phyloP scores from a whole-genome alignment of 1,140 invertebrate genomes.

The Tribolium madens region DNA sequence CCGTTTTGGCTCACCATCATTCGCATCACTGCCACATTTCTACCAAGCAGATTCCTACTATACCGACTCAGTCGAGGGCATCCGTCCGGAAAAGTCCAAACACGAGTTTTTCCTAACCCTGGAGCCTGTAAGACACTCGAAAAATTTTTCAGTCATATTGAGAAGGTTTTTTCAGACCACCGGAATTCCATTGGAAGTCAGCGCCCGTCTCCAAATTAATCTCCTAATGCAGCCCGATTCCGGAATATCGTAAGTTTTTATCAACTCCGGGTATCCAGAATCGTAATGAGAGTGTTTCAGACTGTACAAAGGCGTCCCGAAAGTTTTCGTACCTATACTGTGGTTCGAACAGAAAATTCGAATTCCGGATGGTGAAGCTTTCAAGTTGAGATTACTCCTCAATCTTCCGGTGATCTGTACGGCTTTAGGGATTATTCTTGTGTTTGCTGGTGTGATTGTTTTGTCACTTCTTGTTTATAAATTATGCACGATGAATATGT shows the following conservation, averaged over 20 bases:
- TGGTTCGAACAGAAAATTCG: conserved; percentile 81
- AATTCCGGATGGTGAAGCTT: conserved; percentile 62
- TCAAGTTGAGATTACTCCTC: conserved; percentile 52
- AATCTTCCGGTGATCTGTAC: conserved; percentile 54
- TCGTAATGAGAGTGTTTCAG: conserved; percentile 64
- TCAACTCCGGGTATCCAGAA: not conserved
- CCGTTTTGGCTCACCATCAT: conserved; percentile 73
- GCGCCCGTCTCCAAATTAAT: conserved; percentile 80
- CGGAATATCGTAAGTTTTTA: conserved; percentile 73
- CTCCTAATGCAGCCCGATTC: conserved; percentile 74
- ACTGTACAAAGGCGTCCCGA: conserved; percentile 75
- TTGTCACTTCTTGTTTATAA: conserved; percentile 41
- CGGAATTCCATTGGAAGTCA: conserved; percentile 79
- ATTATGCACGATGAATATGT: conserved; percentile 48
- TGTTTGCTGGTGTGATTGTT: conserved; percentile 49
- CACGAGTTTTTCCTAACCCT: conserved; percentile 73
- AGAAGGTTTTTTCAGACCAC: conserved; percentile 68
- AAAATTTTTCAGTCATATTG: conserved; percentile 42
- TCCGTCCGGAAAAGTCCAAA: conserved; percentile 70
- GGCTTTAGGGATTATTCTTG: conserved; percentile 49
- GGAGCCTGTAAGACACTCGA: conserved; percentile 71
- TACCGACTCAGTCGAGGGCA: conserved; percentile 68
- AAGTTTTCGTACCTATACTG: conserved; percentile 79
- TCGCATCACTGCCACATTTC: conserved; percentile 81
- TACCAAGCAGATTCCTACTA: conserved; percentile 72